Percentiles rank a stretch among this genome's conserved stretches.
Evolutionary conservation across 2,888 invertebrate species (phyloP).

Genomic region (Pollenia angustigena): DNA sequence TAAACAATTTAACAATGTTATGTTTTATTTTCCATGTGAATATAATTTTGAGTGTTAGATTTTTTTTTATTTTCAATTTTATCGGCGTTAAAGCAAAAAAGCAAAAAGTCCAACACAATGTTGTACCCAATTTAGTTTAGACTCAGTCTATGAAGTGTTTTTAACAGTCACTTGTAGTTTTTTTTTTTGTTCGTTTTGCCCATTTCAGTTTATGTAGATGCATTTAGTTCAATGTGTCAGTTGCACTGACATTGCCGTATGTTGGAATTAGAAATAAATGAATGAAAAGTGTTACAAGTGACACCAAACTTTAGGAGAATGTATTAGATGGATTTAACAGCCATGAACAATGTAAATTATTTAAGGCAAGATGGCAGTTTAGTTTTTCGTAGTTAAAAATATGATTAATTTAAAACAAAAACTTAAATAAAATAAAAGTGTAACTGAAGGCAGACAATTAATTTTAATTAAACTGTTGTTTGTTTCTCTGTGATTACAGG

Average conservation of each 20-base stretch:
- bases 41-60: slow-evolving; percentile 35
- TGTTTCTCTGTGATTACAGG: no score
- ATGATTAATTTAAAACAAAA: no score
- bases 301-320: slow-evolving; percentile 51
- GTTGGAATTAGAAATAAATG: slow-evolving; percentile 48
- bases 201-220: slow-evolving; percentile 25
- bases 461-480: no score
- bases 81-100: slow-evolving; percentile 43
- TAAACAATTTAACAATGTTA: slow-evolving; percentile 56
- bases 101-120: slow-evolving; percentile 44
- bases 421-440: no score
- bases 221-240: slow-evolving; percentile 61
- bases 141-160: slow-evolving; percentile 11
- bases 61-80: neutral
- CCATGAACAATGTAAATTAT: neutral
- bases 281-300: slow-evolving; percentile 60
- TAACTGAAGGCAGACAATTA: no score
- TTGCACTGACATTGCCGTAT: slow-evolving; percentile 58
- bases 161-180: neutral
- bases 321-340: slow-evolving; percentile 18
- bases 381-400: neutral
- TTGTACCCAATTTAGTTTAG: slow-evolving; percentile 28
- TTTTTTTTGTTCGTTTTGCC: neutral
- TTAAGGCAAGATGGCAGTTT: neutral
- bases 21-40: slow-evolving; percentile 23